phyloP scores from a whole-genome alignment of 2,113 vertebrate genomes.

The Erythrocercus mccallii region DNA sequence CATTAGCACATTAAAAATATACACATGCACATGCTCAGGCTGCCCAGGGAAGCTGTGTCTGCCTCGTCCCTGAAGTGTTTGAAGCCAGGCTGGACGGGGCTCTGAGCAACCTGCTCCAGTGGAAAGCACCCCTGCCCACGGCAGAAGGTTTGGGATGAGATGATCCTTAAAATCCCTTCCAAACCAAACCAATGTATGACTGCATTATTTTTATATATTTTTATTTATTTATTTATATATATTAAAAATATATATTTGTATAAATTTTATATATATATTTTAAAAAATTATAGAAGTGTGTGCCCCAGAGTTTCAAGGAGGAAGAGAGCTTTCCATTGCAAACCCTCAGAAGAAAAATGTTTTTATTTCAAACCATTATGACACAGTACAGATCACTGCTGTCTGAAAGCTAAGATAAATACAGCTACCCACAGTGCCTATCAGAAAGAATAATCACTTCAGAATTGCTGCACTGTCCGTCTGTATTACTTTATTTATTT shows the following conservation, averaged over 20 bases:
- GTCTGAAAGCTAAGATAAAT: slow-evolving; percentile 27
- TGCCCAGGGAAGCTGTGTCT: not conserved
- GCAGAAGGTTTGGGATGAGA: not conserved
- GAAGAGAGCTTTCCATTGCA: not conserved
- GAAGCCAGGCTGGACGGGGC: not conserved
- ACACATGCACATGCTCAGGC: not conserved
- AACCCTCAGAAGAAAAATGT: not conserved
- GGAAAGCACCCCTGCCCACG: not conserved
- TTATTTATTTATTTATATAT: no score
- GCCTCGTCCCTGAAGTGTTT: not conserved
- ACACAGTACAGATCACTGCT: not conserved
- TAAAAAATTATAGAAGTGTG: not conserved
- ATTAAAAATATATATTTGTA: no score
- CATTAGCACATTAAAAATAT: not conserved
- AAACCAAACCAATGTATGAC: not conserved
- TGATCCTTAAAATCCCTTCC: not conserved
- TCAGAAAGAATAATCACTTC: slow-evolving; percentile 45
- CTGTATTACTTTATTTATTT: slow-evolving; percentile 34
- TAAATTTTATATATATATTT: no score
- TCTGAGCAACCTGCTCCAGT: not conserved
- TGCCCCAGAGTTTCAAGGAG: not conserved
- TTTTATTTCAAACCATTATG: slow-evolving; percentile 2
- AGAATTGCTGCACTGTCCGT: slow-evolving; percentile 4
- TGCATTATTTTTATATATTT: not conserved
- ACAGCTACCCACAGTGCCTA: slow-evolving; percentile 23